Evolutionary conservation across 2,797 vertebrate species (phyloP).

Genomic region (Sebastes minor): DNA sequence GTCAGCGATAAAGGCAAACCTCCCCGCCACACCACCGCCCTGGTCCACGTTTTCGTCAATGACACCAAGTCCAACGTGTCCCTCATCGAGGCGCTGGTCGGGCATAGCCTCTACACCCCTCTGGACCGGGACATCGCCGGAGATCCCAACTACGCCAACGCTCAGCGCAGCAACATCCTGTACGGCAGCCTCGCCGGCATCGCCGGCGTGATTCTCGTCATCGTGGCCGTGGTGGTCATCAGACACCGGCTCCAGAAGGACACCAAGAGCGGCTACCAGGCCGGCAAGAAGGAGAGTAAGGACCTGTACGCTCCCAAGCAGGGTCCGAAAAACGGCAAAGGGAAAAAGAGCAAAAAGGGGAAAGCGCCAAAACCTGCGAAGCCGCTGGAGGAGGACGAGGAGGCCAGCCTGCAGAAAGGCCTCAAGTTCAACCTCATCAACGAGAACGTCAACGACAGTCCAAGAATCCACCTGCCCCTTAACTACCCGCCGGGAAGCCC

Average conservation of each 20-base stretch:
- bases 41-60: slow-evolving; percentile 96
- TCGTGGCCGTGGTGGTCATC: slow-evolving; percentile 91
- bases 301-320: slow-evolving; percentile 95
- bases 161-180: slow-evolving; percentile 91
- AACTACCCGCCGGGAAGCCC: slow-evolving; percentile 97
- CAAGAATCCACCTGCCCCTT: slow-evolving; percentile 94
- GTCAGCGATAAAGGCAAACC: slow-evolving; percentile 95
- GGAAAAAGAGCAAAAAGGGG: slow-evolving; percentile 93
- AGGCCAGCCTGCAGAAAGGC: slow-evolving; percentile 91
- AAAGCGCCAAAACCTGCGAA: slow-evolving; percentile 94
- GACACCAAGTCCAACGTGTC: slow-evolving; percentile 93
- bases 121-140: slow-evolving; percentile 96
- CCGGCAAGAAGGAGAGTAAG: slow-evolving; percentile 97
- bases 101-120: slow-evolving; percentile 95
- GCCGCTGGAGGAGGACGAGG: slow-evolving; percentile 93
- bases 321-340: slow-evolving; percentile 90
- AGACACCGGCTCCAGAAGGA: slow-evolving; percentile 93
- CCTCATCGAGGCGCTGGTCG: slow-evolving; percentile 90
- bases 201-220: slow-evolving; percentile 91
- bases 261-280: slow-evolving; percentile 96
- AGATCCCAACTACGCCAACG: slow-evolving; percentile 91
- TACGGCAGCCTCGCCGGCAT: slow-evolving; percentile 92
- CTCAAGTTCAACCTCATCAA: slow-evolving; percentile 97
- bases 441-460: slow-evolving; percentile 91
- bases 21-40: slow-evolving; percentile 89